These are phyloP conservation scores for Labroides dimidiatus DNA, from an alignment of 2,797 vertebrate genomes.

Conservation along the genomic window DNA sequence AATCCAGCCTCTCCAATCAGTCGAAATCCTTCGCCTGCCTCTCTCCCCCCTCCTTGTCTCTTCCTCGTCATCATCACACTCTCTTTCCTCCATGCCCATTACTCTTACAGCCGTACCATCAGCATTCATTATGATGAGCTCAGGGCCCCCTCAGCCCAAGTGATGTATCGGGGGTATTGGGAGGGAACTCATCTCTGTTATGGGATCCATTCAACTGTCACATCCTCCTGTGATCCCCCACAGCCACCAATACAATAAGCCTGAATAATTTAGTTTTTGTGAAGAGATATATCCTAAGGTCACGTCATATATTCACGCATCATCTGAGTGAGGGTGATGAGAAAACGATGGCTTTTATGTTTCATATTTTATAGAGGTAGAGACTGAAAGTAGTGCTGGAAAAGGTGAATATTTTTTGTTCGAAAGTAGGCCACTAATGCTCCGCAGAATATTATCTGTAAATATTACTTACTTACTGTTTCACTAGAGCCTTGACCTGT, in stretches of 20 bases:
- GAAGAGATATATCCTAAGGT: conserved; percentile 61
- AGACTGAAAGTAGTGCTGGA: conserved; percentile 10
- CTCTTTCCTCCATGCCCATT: conserved; percentile 42
- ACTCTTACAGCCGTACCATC: conserved; percentile 52
- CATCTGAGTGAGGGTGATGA: conserved; percentile 42
- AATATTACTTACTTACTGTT: conserved; percentile 10
- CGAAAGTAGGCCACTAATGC: no score
- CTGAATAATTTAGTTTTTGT: conserved; percentile 78
- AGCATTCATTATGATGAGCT: conserved; percentile 63
- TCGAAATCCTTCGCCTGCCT: conserved; percentile 11
- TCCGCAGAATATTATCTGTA: conserved; percentile 22
- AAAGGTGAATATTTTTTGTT: conserved; percentile 7
- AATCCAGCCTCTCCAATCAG: conserved; percentile 36
- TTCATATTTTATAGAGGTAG: conserved; percentile 40
- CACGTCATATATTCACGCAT: conserved; percentile 54
- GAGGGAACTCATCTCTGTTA: conserved; percentile 65
- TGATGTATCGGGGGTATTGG: conserved; percentile 62
- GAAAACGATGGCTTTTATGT: conserved; percentile 41
- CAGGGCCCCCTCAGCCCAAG: conserved; percentile 47
- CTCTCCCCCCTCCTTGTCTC: neutral
- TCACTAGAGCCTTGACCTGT: conserved; percentile 23
- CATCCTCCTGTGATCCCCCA: conserved; percentile 68
- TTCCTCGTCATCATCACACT: neutral
- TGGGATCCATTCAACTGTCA: conserved; percentile 78
- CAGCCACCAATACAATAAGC: conserved; percentile 73